phyloP scores from a whole-genome alignment of 1,140 invertebrate species.

The Drosophila nebulosa region DNA sequence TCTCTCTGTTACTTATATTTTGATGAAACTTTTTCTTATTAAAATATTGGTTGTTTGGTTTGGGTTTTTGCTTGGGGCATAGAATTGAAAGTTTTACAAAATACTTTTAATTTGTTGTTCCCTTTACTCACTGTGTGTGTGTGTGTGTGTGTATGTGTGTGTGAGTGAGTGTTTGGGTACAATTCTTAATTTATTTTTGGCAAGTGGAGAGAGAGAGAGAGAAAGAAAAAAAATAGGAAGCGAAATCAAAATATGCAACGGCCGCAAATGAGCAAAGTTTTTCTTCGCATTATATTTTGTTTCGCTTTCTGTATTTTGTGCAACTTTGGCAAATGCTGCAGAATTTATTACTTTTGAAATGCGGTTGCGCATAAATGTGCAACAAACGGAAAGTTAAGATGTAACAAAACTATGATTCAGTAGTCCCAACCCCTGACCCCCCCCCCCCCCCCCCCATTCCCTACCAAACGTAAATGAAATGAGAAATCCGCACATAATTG shows the following conservation, averaged over 20 bases:
- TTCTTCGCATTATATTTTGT: conserved; percentile 25
- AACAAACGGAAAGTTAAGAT: conserved; percentile 38
- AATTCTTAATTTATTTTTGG: conserved; percentile 62
- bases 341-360: conserved; percentile 78
- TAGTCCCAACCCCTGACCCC: conserved; percentile 27
- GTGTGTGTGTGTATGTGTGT: conserved; percentile 18
- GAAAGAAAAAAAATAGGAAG: conserved; percentile 4
- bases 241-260: conserved; percentile 57
- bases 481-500: conserved; percentile 77
- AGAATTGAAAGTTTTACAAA: conserved; percentile 43
- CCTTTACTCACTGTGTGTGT: not conserved
- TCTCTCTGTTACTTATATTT: not conserved
- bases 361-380: conserved; percentile 75
- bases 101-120: conserved; percentile 43
- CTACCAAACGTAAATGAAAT: conserved; percentile 59
- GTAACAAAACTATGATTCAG: conserved; percentile 50
- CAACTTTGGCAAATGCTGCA: conserved; percentile 54
- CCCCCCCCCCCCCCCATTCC: conserved; percentile 33
- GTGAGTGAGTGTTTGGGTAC: conserved; percentile 16
- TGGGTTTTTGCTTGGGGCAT: conserved; percentile 12
- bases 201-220: not conserved
- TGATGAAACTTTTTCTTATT: conserved; percentile 26
- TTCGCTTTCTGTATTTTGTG: conserved; percentile 17
- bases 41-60: conserved; percentile 46
- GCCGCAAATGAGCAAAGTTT: conserved; percentile 77